phyloP scores from a whole-genome alignment of 2,797 vertebrate genomes.

The Helostoma temminkii region DNA sequence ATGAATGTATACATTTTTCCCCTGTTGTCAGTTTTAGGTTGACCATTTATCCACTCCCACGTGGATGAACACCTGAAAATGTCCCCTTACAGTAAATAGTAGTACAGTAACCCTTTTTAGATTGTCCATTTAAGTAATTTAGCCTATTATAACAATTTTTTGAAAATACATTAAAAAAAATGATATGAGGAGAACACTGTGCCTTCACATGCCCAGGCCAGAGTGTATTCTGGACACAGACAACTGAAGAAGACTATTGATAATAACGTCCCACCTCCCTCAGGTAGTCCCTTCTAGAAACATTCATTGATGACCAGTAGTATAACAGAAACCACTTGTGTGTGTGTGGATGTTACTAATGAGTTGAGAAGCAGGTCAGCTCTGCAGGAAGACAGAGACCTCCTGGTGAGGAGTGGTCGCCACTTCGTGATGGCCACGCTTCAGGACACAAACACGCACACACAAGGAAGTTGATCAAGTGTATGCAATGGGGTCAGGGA shows the following conservation, averaged over 20 bases:
- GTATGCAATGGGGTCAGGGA: conserved; percentile 72
- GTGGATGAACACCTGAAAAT: no score
- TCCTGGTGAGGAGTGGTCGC: conserved; percentile 81
- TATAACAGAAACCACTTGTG: not conserved
- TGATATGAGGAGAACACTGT: not conserved
- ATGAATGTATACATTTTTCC: no score
- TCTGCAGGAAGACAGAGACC: conserved; percentile 76
- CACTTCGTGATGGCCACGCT: conserved; percentile 86
- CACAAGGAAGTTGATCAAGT: conserved; percentile 70
- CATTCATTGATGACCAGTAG: not conserved
- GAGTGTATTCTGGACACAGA: not conserved
- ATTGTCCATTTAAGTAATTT: no score
- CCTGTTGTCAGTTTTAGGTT: no score
- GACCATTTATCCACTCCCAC: no score
- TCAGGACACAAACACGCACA: conserved; percentile 70
- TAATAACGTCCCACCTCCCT: not conserved
- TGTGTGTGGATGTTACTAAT: conserved; percentile 74
- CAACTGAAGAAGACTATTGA: not conserved
- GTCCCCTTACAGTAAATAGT: no score
- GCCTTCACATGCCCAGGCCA: not conserved
- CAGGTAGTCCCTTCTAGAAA: not conserved
- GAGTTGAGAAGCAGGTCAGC: conserved; percentile 86
- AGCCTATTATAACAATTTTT: no score
- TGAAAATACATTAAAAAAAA: no score
- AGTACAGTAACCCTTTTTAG: no score